Base-by-base conservation (phyloP, 2,113 vertebrate genomes). In the Tachycineta bicolor region DNA sequence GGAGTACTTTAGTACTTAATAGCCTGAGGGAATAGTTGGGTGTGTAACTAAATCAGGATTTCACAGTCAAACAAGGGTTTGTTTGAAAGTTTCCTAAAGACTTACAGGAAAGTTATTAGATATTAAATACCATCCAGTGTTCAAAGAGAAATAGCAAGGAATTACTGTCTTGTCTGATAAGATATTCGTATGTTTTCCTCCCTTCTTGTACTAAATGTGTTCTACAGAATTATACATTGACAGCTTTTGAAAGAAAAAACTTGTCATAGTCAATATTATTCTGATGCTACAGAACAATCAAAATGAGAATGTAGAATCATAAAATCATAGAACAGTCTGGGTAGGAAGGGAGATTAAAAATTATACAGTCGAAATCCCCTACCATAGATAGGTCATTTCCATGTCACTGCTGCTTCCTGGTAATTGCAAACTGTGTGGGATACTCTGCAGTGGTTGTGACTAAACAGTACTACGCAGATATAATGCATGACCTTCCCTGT, bases 151-250 rank as follows among this genome's bases (percentile, higher is more conserved):
- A 96, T 60, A 95, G 74, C 70, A 87, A 55, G 70, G 96, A 96
- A 97, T 96, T 96, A 89, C 93, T 96, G 73, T 95, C 89, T 92
- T 37, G 52, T 92, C 95, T 93, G 82, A 92, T 94, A 97, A 97
- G 92, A 90, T 33, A 52, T 97, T 96, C 93, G 73, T 92, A 64
- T 92, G 21, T 93, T 96, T 97, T 96, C 92, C n/a, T 95, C 91
- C 11, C 11, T 86, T 83, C 79, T 93, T 86, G 44, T 70, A 89
- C 64, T 81, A 98, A 96, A 95, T 89, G 60, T 88, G 49, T 93
- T 97, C 60, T 95, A 88, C 53, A 74, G 87, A 97, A 96, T 82
- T 80, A 84, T 62, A 68, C 6, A 46, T 59, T 50, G 68, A n/a
- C 20, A 60, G 70, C 43, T 96, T 97, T 86, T 90, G 87, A 94